Evolutionary conservation across 2,888 invertebrate genomes (phyloP).

Genomic region (Taphrorychus bicolor): DNA sequence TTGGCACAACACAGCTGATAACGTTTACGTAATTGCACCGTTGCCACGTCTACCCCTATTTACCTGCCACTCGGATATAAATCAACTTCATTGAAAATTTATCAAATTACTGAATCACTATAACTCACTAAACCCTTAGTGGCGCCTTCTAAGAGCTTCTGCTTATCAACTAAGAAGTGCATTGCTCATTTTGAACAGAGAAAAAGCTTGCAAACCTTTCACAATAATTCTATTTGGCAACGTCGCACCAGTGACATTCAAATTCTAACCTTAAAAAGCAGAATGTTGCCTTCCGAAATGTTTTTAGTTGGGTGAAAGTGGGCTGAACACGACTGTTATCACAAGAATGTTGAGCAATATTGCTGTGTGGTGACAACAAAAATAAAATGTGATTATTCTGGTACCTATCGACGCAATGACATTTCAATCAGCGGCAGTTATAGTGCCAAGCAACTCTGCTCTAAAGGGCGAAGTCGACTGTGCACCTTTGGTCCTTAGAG

Average conservation of each 20-base stretch:
- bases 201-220: too few species aligned
- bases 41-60: neutral
- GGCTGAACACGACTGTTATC: neutral
- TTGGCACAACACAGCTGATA: neutral
- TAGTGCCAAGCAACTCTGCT: slow-evolving; percentile 21
- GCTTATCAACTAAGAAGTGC: neutral
- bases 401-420: slow-evolving; percentile 8
- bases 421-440: slow-evolving; percentile 24
- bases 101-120: too few species aligned
- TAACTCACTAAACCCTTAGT: neutral
- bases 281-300: neutral
- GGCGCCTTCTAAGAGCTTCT: neutral
- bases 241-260: neutral
- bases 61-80: too few species aligned
- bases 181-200: neutral
- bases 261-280: neutral
- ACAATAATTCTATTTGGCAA: neutral
- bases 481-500: neutral
- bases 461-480: slow-evolving; percentile 22
- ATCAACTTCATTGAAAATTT: too few species aligned
- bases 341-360: neutral
- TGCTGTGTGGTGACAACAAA: neutral
- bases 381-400: neutral
- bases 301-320: neutral
- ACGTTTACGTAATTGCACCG: neutral